Conservation (phyloP, 2,888 invertebrate genomes). For the Himalopsyche japonica region DNA sequence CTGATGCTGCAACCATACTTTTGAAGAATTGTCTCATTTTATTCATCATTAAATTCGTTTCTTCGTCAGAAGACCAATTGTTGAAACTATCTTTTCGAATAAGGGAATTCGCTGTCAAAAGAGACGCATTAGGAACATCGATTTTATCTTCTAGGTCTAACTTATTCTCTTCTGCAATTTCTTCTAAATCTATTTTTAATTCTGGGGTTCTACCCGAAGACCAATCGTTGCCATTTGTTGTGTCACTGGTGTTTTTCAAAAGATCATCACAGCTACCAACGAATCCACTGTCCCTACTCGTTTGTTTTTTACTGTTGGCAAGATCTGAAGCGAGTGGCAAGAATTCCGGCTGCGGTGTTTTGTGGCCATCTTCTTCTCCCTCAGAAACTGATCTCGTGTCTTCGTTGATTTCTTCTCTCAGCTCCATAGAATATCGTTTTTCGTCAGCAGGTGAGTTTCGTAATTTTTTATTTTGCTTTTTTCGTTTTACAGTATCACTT, state of each 20-base stretch:
- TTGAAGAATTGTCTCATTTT: conserved; percentile 93
- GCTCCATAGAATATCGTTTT: conserved; percentile 66
- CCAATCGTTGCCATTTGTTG: conserved; percentile 40
- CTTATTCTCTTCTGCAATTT: conserved; percentile 64
- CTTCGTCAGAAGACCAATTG: conserved; percentile 93
- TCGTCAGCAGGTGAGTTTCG: conserved; percentile 65
- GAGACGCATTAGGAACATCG: conserved; percentile 59
- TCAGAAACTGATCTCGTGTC: conserved; percentile 64
- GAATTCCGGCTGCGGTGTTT: conserved; percentile 71
- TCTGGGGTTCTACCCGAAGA: conserved; percentile 47
- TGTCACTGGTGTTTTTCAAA: conserved; percentile 66
- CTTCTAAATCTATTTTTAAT: conserved; percentile 61
- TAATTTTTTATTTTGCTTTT: conserved; percentile 76
- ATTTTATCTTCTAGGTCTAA: conserved; percentile 58
- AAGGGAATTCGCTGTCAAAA: conserved; percentile 61
- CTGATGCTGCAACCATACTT: conserved; percentile 76
- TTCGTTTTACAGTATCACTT: conserved; percentile 81
- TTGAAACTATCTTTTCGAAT: conserved; percentile 88
- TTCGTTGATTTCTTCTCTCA: conserved; percentile 63
- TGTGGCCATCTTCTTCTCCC: conserved; percentile 67
- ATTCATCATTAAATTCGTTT: conserved; percentile 93
- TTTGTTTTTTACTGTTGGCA: conserved; percentile 73
- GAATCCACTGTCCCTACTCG: conserved; percentile 86
- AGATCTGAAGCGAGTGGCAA: conserved; percentile 61
- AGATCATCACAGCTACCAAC: conserved; percentile 88